phyloP scores from a whole-genome alignment of 2,797 vertebrate genomes.

The Cryptoprocta ferox region DNA sequence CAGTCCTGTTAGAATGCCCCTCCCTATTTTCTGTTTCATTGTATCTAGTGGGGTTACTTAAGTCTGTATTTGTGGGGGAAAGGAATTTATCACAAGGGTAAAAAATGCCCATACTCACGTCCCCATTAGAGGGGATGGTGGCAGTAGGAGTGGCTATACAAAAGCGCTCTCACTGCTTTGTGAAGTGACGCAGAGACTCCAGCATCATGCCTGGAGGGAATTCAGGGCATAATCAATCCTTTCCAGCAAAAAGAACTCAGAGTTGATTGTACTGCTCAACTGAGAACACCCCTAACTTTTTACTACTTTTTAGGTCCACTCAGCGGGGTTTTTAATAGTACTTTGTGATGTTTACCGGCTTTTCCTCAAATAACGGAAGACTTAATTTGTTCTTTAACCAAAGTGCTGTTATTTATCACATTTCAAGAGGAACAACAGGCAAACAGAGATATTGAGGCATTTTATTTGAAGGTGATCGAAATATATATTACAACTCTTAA shows the following conservation, averaged over 20 bases:
- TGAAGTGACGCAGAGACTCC: neutral
- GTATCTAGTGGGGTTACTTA: neutral
- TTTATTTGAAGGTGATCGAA: neutral
- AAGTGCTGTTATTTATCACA: neutral
- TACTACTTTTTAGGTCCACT: neutral
- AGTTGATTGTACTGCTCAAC: neutral
- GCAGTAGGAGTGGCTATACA: neutral
- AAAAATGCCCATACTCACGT: neutral
- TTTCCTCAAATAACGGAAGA: neutral
- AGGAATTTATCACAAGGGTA: neutral
- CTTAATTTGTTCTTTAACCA: neutral
- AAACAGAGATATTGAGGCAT: neutral
- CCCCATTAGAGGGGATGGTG: neutral
- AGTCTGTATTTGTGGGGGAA: neutral
- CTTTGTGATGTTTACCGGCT: neutral
- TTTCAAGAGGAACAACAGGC: neutral
- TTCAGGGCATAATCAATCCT: neutral
- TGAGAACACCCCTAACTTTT: neutral
- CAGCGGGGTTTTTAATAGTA: neutral
- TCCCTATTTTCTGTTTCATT: neutral
- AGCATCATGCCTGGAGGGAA: rapidly evolving
- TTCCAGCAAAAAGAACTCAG: neutral
- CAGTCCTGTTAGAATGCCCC: neutral
- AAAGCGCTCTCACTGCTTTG: neutral
- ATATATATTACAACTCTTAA: neutral